Percentiles rank a stretch among this genome's conserved stretches.
Evolutionary conservation across 2,113 vertebrate species (phyloP).

Genomic region (Ploceus nigricollis): DNA sequence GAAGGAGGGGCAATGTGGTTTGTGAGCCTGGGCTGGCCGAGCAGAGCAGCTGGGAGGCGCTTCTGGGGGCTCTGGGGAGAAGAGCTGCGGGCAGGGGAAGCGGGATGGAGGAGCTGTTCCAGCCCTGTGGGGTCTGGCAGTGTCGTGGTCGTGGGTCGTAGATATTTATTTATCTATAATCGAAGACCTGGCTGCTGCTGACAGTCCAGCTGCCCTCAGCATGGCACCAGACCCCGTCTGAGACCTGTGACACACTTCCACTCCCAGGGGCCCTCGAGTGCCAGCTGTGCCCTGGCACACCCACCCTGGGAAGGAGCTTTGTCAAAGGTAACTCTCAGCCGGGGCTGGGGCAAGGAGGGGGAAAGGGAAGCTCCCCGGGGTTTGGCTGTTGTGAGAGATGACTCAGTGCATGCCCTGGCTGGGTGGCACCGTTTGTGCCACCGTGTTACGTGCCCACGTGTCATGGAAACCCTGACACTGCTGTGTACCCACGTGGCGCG

Average conservation of each 20-base stretch:
- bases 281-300: neutral
- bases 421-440: neutral
- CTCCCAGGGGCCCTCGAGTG: neutral
- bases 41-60: neutral
- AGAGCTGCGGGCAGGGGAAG: neutral
- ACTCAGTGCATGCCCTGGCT: neutral
- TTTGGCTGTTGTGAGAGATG: neutral
- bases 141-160: neutral
- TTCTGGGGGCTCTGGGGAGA: neutral
- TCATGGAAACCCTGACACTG: neutral
- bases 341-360: neutral
- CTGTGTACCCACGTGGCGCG: neutral
- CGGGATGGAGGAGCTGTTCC: neutral
- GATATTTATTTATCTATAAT: neutral
- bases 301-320: neutral
- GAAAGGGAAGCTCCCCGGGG: neutral
- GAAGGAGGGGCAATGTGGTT: neutral
- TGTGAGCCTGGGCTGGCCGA: neutral
- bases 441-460: accelerated
- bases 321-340: neutral
- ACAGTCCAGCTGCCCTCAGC: neutral
- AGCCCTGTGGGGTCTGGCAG: neutral
- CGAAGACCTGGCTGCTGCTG: neutral
- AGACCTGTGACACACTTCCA: neutral
- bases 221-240: neutral